Conservation (phyloP, 2,113 vertebrate species). For the Lophius piscatorius region DNA sequence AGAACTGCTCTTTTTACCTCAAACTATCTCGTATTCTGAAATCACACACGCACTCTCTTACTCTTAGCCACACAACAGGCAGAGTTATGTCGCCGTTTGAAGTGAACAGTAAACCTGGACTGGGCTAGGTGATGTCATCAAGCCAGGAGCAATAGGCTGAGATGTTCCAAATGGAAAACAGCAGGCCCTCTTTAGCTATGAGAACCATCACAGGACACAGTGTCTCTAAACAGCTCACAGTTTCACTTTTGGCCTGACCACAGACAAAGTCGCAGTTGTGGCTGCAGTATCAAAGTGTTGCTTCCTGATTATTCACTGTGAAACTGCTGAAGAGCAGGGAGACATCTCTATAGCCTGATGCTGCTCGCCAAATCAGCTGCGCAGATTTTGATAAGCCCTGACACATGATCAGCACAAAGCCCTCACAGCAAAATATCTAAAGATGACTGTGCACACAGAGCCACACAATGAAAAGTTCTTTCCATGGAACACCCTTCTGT, state of each 20-base stretch:
- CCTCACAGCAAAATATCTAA: slow-evolving; percentile 37
- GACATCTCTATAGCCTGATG: slow-evolving; percentile 56
- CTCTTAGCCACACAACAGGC: slow-evolving; percentile 44
- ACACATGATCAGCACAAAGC: slow-evolving; percentile 37
- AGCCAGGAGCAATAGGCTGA: slow-evolving; percentile 61
- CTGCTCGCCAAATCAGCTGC: slow-evolving; percentile 52
- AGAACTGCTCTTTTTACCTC: slow-evolving; percentile 67
- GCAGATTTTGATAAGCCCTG: slow-evolving; percentile 39
- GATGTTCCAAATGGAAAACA: slow-evolving; percentile 74
- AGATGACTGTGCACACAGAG: slow-evolving; percentile 47
- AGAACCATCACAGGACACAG: slow-evolving; percentile 57
- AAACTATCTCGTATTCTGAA: slow-evolving; percentile 67
- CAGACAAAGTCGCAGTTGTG: slow-evolving; percentile 73
- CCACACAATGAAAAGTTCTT: slow-evolving; percentile 33
- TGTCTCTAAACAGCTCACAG: slow-evolving; percentile 67
- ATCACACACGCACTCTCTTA: slow-evolving; percentile 29
- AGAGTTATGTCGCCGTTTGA: slow-evolving; percentile 62
- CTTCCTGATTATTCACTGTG: slow-evolving; percentile 79
- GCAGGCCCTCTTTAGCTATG: slow-evolving; percentile 55
- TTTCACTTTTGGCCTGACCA: slow-evolving; percentile 72
- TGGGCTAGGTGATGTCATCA: slow-evolving; percentile 65
- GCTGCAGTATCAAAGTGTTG: slow-evolving; percentile 72
- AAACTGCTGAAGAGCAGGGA: slow-evolving; percentile 65
- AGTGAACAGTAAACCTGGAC: slow-evolving; percentile 64
- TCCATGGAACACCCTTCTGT: slow-evolving; percentile 35